Evolutionary conservation across 2,113 vertebrate species (phyloP).

Genomic region (Nerophis lumbriciformis): DNA sequence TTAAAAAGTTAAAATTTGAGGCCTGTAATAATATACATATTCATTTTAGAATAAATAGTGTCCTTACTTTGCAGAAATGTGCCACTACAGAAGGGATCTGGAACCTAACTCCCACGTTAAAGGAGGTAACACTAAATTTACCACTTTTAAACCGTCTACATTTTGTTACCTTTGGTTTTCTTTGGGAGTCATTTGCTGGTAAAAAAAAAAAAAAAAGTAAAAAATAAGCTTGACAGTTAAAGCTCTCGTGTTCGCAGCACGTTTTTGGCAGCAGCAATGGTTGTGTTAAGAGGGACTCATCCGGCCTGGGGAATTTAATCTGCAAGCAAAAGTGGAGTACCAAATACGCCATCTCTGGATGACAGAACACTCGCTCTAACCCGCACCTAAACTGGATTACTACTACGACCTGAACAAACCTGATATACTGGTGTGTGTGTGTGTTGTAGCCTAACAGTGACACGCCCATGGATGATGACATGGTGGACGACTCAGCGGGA

Average conservation of each 20-base stretch:
- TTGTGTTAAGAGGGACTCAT: background rate
- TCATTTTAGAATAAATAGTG: no score
- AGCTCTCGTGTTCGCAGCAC: background rate
- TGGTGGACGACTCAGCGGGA: slow-evolving; percentile 38
- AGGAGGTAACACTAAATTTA: no score
- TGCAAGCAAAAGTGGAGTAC: slow-evolving; percentile 8
- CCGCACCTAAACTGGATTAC: slow-evolving; percentile 1
- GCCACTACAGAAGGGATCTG: no score
- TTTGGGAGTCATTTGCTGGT: no score
- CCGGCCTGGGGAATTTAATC: background rate
- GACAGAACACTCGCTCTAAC: background rate
- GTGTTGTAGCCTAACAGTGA: slow-evolving; percentile 24
- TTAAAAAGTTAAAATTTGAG: no score
- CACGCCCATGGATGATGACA: slow-evolving; percentile 50
- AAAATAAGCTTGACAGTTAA: background rate
- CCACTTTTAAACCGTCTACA: no score
- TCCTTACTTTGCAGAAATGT: no score
- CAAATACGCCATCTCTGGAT: background rate
- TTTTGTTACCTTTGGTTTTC: no score
- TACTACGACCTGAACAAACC: slow-evolving; percentile 37
- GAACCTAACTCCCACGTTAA: no score
- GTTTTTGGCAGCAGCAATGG: background rate
- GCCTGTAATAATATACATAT: no score
- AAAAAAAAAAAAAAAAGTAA: background rate
- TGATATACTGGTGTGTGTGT: slow-evolving; percentile 42